A percentile compares a stretch with the other conserved stretches of the same genome.
Evolutionary conservation across 2,797 vertebrate genomes (phyloP).

Genomic region (Propithecus deckenii): DNA sequence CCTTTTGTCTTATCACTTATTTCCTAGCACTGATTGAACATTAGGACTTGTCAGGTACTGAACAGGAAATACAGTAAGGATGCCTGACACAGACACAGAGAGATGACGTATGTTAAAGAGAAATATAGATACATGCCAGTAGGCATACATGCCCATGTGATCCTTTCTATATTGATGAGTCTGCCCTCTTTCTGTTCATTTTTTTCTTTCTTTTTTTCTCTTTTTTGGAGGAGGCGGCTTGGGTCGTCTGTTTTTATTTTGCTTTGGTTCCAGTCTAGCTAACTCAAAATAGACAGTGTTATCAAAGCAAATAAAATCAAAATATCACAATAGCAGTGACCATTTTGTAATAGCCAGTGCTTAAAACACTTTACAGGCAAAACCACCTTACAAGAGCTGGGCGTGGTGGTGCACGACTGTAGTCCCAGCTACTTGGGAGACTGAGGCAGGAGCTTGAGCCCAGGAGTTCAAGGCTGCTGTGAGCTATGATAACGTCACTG

Average conservation of each 20-base stretch:
- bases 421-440: neutral
- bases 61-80: neutral
- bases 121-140: accelerated
- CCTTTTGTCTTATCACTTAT: neutral
- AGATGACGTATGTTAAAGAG: neutral
- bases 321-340: neutral
- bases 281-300: neutral
- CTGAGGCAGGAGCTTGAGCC: neutral
- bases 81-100: neutral
- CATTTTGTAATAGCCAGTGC: neutral
- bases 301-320: neutral
- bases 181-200: neutral
- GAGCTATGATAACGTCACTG: neutral
- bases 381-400: neutral
- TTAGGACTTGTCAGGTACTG: neutral
- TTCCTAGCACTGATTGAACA: neutral
- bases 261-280: neutral
- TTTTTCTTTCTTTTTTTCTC: neutral
- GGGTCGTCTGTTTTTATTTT: neutral
- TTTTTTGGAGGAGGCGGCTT: neutral
- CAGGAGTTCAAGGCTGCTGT: neutral
- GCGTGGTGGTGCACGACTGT: neutral
- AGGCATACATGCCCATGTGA: accelerated
- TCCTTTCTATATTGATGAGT: accelerated
- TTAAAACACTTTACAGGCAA: neutral